phyloP scores from a whole-genome alignment of 2,888 invertebrate species.

The Neoitamus cyanurus region DNA sequence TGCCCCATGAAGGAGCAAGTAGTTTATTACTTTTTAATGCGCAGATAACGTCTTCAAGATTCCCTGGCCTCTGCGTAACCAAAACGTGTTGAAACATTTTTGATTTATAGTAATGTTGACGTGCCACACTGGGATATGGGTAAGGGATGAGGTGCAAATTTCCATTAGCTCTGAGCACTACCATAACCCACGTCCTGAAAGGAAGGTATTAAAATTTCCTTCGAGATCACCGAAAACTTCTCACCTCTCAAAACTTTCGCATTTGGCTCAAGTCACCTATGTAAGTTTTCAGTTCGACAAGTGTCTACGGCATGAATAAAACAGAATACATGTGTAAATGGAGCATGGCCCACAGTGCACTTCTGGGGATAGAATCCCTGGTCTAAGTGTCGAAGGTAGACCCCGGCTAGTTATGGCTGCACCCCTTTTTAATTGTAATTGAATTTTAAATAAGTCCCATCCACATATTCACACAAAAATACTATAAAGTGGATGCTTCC shows the following conservation, averaged over 20 bases:
- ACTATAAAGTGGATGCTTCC: not conserved
- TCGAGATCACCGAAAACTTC: not conserved
- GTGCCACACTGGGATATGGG: not conserved
- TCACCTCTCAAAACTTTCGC: not conserved
- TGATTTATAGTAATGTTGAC: not conserved
- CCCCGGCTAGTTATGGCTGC: constrained; percentile 6
- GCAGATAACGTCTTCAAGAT: not conserved
- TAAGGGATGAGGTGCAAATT: not conserved
- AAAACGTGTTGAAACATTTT: not conserved
- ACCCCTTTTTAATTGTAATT: constrained; percentile 22
- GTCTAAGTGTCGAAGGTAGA: not conserved
- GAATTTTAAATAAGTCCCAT: constrained; percentile 25
- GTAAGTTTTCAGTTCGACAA: not conserved
- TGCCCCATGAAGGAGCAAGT: not conserved
- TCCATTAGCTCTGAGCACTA: not conserved
- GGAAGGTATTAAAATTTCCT: not conserved
- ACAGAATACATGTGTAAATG: not conserved
- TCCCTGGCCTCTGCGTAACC: not conserved
- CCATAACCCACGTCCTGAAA: not conserved
- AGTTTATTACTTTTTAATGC: not conserved
- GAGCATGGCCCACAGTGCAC: not conserved
- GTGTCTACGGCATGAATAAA: not conserved
- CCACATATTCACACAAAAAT: constrained; percentile 14
- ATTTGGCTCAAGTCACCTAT: not conserved
- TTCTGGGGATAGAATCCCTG: not conserved